phyloP scores from a whole-genome alignment of 1,140 invertebrate species.

The Conus ventricosus region DNA sequence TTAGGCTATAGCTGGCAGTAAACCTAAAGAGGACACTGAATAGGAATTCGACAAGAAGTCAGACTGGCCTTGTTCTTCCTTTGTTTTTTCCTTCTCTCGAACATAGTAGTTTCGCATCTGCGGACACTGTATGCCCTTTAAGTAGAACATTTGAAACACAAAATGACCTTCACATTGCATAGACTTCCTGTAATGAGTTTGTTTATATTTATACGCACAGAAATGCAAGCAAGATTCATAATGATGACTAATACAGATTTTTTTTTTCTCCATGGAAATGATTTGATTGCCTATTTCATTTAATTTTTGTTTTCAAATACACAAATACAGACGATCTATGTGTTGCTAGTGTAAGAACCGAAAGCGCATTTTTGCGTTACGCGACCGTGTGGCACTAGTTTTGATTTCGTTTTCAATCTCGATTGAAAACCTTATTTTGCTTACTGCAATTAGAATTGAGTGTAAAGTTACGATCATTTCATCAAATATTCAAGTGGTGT shows the following conservation, averaged over 20 bases:
- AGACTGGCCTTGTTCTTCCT: not conserved
- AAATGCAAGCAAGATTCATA: not conserved
- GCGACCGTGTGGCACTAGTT: not conserved
- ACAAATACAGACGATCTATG: slow-evolving; percentile 41
- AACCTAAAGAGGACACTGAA: not conserved
- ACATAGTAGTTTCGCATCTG: not conserved
- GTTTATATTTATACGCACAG: not conserved
- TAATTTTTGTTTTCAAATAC: too few relatives aligned
- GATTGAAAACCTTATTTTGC: not conserved
- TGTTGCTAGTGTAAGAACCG: slow-evolving; percentile 47
- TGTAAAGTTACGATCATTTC: not conserved
- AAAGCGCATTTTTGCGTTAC: slow-evolving; percentile 13
- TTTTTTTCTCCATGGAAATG: not conserved
- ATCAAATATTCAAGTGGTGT: not conserved
- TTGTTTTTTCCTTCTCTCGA: not conserved
- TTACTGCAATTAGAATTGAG: not conserved
- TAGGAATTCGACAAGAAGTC: not conserved
- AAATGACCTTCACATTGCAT: slow-evolving; percentile 12
- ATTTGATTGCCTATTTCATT: not conserved
- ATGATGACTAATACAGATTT: not conserved
- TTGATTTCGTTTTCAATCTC: not conserved
- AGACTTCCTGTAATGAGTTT: slow-evolving; percentile 20
- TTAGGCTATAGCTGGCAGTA: not conserved
- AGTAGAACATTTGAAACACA: slow-evolving; percentile 46
- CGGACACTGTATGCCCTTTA: slow-evolving; percentile 14